These are phyloP conservation scores for Manis javanica DNA, from an alignment of 2,797 vertebrate genomes.

Conservation along the genomic window DNA sequence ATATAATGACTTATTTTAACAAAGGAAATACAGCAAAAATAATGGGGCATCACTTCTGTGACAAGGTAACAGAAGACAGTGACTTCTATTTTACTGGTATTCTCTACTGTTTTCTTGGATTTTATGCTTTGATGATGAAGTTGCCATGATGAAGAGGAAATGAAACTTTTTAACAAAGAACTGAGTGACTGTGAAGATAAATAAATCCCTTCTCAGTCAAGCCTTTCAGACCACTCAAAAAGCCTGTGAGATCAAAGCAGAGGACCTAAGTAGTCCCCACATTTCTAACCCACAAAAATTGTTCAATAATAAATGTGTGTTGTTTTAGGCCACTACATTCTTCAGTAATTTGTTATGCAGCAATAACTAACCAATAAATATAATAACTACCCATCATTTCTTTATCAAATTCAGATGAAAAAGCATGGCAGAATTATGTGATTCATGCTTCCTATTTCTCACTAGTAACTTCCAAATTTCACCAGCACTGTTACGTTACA, in stretches of 20 bases:
- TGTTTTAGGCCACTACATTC: not conserved
- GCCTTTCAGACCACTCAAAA: not conserved
- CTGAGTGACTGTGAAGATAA: not conserved
- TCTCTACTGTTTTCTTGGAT: not conserved
- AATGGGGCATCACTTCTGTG: not conserved
- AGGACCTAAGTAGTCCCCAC: not conserved
- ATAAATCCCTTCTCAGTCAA: not conserved
- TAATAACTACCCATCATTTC: not conserved
- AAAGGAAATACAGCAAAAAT: constrained; percentile 12
- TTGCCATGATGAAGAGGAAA: not conserved
- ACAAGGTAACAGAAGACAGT: not conserved
- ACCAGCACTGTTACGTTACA: not conserved
- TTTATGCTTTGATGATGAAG: not conserved
- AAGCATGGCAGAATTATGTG: not conserved
- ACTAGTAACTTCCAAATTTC: constrained; percentile 29
- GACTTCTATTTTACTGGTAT: not conserved
- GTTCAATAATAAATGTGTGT: not conserved
- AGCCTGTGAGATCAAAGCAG: not conserved
- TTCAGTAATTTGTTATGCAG: not conserved
- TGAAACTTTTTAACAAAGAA: constrained; percentile 15
- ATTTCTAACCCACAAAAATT: not conserved
- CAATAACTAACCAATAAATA: constrained; percentile 12
- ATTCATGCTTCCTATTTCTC: constrained; percentile 32
- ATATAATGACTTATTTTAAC: not conserved
- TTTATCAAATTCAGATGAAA: constrained; percentile 13